phyloP scores from a whole-genome alignment of 2,113 vertebrate species.

The Brachyhypopomus gauderio region DNA sequence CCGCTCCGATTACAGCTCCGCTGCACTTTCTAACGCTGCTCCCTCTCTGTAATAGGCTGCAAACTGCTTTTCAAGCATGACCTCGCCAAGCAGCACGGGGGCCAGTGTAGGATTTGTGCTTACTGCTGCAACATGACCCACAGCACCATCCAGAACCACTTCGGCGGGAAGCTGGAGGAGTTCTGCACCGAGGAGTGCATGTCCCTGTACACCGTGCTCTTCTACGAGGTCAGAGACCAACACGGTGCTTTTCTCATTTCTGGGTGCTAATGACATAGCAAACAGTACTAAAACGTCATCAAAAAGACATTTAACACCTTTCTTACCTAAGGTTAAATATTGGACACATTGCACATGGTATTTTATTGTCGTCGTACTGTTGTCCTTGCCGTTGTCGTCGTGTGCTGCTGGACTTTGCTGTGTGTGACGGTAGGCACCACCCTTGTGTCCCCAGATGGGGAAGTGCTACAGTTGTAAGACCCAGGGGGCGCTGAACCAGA shows the following conservation, averaged over 20 bases:
- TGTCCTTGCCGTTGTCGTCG: neutral
- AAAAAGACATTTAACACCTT: too few relatives aligned
- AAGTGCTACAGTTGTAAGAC: slow-evolving; percentile 92
- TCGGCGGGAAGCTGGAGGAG: slow-evolving; percentile 88
- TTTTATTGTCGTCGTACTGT: too few relatives aligned
- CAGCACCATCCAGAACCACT: slow-evolving; percentile 87
- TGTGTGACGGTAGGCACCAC: neutral
- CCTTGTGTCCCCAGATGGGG: slow-evolving; percentile 81
- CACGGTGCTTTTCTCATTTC: neutral
- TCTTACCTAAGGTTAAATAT: too few relatives aligned
- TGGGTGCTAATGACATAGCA: too few relatives aligned
- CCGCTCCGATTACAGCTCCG: neutral
- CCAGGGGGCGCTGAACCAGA: slow-evolving; percentile 91
- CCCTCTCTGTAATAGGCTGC: slow-evolving; percentile 77
- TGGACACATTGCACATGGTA: too few relatives aligned
- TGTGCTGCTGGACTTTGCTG: too few relatives aligned
- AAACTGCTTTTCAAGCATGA: slow-evolving; percentile 89
- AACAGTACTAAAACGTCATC: too few relatives aligned
- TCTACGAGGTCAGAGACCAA: slow-evolving; percentile 81
- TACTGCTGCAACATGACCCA: slow-evolving; percentile 88
- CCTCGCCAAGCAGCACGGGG: slow-evolving; percentile 81
- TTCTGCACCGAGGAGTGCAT: slow-evolving; percentile 97
- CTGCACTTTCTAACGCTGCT: neutral
- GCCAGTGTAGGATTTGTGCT: slow-evolving; percentile 84
- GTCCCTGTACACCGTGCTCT: slow-evolving; percentile 93